Conservation (phyloP, 1,140 invertebrate species). For the Hesperophylax magnus region DNA sequence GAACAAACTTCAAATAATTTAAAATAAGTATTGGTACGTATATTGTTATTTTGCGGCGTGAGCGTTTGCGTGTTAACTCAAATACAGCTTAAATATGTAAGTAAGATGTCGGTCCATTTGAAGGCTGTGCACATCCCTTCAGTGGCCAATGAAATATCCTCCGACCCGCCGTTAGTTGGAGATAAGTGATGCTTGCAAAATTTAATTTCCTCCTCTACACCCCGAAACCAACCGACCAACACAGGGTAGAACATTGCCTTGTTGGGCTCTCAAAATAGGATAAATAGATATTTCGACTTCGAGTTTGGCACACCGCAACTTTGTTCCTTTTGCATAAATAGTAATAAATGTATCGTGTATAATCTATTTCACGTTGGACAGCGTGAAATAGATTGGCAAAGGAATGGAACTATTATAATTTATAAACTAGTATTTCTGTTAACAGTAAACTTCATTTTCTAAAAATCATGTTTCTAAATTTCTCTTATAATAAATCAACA, state of each 20-base stretch:
- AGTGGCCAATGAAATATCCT: conserved; percentile 51
- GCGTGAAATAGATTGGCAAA: no score
- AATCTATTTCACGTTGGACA: no score
- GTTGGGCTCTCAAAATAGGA: not conserved
- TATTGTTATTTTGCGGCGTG: not conserved
- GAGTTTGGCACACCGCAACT: not conserved
- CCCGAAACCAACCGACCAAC: not conserved
- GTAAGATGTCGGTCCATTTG: conserved; percentile 38
- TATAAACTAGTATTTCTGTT: no score
- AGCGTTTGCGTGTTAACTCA: not conserved
- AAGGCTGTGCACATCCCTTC: conserved; percentile 28
- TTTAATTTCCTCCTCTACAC: conserved; percentile 47
- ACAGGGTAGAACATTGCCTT: not conserved
- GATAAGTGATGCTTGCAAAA: conserved; percentile 51
- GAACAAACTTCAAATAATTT: no score
- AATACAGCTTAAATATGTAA: conserved; percentile 10
- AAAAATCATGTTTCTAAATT: no score
- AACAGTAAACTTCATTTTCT: no score
- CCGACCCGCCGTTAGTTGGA: conserved; percentile 40
- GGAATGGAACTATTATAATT: no score
- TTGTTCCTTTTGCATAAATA: not conserved
- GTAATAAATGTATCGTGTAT: not conserved
- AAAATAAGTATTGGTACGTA: no score
- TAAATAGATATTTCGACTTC: not conserved
- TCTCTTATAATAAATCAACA: no score